Evolutionary conservation across 2,797 vertebrate species (phyloP).

Genomic region (Orientallactaga sibirica): DNA sequence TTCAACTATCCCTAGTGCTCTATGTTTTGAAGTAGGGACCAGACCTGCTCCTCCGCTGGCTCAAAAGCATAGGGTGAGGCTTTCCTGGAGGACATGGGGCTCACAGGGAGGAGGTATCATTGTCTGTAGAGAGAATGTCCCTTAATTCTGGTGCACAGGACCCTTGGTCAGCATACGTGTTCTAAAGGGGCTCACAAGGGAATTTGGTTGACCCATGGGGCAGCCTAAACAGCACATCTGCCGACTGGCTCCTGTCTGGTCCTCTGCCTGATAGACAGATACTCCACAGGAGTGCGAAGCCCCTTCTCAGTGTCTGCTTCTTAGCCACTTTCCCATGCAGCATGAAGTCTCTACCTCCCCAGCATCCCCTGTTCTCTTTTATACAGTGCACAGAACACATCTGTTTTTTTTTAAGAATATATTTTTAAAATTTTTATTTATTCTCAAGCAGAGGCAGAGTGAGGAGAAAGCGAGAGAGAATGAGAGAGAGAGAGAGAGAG

Average conservation of each 20-base stretch:
- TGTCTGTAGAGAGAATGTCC: background rate
- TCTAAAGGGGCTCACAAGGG: background rate
- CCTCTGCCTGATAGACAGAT: accelerated
- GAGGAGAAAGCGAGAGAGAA: too few relatives aligned
- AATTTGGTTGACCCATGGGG: background rate
- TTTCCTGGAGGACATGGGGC: too few relatives aligned
- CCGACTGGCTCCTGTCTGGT: background rate
- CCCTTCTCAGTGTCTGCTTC: accelerated
- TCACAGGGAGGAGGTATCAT: background rate
- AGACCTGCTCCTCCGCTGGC: background rate
- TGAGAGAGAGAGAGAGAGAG: too few relatives aligned
- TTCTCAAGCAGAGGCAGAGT: too few relatives aligned
- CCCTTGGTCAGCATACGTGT: too few relatives aligned
- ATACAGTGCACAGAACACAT: background rate
- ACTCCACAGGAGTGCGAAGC: too few relatives aligned
- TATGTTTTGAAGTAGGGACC: background rate
- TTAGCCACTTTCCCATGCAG: accelerated
- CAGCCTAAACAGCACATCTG: accelerated
- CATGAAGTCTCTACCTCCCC: background rate
- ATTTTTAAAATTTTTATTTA: too few relatives aligned
- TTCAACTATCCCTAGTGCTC: background rate
- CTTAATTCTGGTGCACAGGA: background rate
- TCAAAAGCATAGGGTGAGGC: background rate
- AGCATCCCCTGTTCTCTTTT: background rate
- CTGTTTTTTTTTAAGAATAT: too few relatives aligned